A percentile compares a stretch with the other conserved stretches of the same genome.
These are phyloP conservation scores for Drosophila vallismaia DNA, from an alignment of 2,888 invertebrate genomes.

Conservation along the genomic window DNA sequence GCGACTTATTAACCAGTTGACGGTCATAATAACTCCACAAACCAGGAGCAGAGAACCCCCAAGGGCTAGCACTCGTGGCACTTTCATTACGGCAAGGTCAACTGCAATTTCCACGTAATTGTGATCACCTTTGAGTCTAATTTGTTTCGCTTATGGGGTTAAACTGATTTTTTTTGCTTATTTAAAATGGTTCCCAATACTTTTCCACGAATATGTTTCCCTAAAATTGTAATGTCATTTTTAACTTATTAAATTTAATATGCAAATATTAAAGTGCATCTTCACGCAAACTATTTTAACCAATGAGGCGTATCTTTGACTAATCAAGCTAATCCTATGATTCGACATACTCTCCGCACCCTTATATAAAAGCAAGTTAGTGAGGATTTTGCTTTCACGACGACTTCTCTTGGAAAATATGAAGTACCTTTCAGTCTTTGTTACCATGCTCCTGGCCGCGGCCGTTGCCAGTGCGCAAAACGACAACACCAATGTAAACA, in stretches of 20 bases:
- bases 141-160: conserved; percentile 1
- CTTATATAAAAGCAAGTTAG: not conserved
- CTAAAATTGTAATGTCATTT: too few relatives aligned
- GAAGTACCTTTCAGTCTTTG: conserved; percentile 7
- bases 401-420: not conserved
- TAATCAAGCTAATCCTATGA: not conserved
- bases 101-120: not conserved
- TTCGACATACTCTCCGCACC: not conserved
- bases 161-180: not conserved
- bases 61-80: not conserved
- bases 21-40: not conserved
- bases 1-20: not conserved
- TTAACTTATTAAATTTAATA: too few relatives aligned
- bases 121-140: not conserved
- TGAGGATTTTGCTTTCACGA: not conserved
- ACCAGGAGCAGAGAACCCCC: conserved; percentile 1
- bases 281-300: not conserved
- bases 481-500: not conserved
- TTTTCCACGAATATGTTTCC: not conserved
- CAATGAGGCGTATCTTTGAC: not conserved
- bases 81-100: not conserved
- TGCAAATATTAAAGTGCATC: not conserved
- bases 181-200: not conserved
- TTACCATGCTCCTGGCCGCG: conserved; percentile 2
- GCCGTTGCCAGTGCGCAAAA: not conserved